Conservation (phyloP, 23 tunicate genomes). For the Trididemnum nubilum region DNA sequence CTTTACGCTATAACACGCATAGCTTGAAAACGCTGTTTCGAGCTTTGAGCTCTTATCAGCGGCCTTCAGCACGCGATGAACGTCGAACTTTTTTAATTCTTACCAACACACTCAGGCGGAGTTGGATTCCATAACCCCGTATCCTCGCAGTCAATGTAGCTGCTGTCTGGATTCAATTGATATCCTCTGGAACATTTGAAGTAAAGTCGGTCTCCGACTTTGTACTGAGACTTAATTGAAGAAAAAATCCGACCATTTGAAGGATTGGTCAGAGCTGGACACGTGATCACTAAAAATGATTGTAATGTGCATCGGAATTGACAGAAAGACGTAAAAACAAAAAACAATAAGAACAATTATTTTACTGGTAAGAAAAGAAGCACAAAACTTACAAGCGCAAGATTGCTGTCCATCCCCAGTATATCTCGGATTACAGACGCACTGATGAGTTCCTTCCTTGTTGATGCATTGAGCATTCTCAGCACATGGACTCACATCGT, state of each 20-base stretch:
- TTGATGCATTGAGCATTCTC: constrained; percentile 53
- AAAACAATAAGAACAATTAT: too few relatives aligned
- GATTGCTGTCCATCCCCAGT: constrained; percentile 27
- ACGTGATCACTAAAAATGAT: constrained; percentile 10
- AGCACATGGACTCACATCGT: constrained; percentile 31
- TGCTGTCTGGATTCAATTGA: not conserved
- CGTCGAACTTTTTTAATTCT: too few relatives aligned
- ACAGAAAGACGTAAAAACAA: too few relatives aligned
- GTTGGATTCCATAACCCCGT: constrained; percentile 38
- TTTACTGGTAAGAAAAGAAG: too few relatives aligned
- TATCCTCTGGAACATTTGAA: constrained; percentile 13
- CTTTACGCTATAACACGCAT: too few relatives aligned
- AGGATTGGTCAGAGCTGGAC: not conserved
- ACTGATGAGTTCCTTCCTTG: constrained; percentile 44
- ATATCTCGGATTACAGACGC: constrained; percentile 56
- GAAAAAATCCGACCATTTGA: constrained; percentile 2
- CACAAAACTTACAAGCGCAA: constrained; percentile 38
- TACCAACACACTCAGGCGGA: constrained; percentile 57
- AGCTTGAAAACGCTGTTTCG: too few relatives aligned
- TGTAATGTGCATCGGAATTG: too few relatives aligned
- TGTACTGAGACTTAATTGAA: not conserved
- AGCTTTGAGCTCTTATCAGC: too few relatives aligned
- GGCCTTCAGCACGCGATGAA: too few relatives aligned
- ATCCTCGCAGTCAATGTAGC: constrained; percentile 12
- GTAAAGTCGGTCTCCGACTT: not conserved